Conservation (phyloP, 2,113 vertebrate species). For the Danio rerio region DNA sequence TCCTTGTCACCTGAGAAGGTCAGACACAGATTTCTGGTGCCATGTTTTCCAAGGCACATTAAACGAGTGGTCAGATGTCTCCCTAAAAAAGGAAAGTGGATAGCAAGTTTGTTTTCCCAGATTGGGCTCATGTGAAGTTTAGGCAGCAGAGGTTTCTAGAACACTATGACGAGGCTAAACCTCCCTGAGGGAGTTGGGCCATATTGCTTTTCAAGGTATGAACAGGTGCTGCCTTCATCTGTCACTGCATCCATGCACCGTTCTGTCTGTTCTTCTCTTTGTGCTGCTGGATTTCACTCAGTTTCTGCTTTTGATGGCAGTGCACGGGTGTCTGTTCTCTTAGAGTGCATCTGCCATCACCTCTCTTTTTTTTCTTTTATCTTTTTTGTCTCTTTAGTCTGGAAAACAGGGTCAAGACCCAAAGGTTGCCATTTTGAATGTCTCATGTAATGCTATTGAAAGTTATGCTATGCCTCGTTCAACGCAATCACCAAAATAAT, state of each 20-base stretch:
- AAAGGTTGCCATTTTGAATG: slow-evolving; percentile 39
- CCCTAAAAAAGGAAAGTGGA: neutral
- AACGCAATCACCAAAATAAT: neutral
- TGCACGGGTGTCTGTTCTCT: slow-evolving; percentile 52
- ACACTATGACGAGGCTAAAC: slow-evolving; percentile 51
- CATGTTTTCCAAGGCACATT: neutral
- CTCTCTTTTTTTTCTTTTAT: slow-evolving; percentile 32
- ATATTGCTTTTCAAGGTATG: slow-evolving; percentile 62
- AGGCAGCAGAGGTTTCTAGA: slow-evolving; percentile 38
- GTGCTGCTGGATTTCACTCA: slow-evolving; percentile 37
- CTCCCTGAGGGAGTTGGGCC: slow-evolving; percentile 60
- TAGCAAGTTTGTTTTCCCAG: neutral
- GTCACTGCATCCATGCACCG: slow-evolving; percentile 33
- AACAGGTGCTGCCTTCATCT: slow-evolving; percentile 71
- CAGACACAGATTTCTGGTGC: neutral
- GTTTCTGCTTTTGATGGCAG: slow-evolving; percentile 53
- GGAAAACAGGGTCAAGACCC: slow-evolving; percentile 16
- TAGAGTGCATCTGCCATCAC: slow-evolving; percentile 53
- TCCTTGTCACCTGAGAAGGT: slow-evolving; percentile 27
- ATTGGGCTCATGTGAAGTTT: slow-evolving; percentile 43
- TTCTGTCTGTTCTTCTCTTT: slow-evolving; percentile 30
- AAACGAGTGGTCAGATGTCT: slow-evolving; percentile 9
- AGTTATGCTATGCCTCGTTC: neutral
- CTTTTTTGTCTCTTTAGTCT: neutral
- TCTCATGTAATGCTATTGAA: slow-evolving; percentile 3